Conservation (phyloP, 2,113 vertebrate species). For the Ciconia stormi region DNA sequence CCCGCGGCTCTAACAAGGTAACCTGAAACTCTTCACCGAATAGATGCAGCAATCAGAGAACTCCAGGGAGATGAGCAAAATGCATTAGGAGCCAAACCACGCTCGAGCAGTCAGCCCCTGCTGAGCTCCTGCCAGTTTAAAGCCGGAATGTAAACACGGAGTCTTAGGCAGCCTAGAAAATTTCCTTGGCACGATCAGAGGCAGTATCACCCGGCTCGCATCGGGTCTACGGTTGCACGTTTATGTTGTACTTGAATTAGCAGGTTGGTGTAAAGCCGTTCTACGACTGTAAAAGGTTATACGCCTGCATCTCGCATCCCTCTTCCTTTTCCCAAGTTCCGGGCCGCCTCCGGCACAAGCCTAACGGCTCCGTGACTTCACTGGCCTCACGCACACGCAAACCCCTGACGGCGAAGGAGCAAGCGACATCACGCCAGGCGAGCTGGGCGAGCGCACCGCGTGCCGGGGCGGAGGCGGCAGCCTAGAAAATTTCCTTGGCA, state of each 20-base stretch:
- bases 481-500: too few species aligned
- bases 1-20: rapidly evolving
- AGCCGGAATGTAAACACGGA: rapidly evolving
- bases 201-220: rapidly evolving
- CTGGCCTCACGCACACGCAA: rapidly evolving
- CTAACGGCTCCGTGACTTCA: rapidly evolving
- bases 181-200: rapidly evolving
- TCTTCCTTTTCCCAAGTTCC: rapidly evolving
- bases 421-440: rapidly evolving
- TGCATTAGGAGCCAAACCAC: rapidly evolving
- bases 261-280: rapidly evolving
- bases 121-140: background rate
- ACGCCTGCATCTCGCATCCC: rapidly evolving
- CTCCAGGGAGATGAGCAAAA: background rate
- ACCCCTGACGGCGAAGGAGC: rapidly evolving
- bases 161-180: too few species aligned
- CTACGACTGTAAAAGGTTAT: rapidly evolving
- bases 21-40: background rate
- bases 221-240: rapidly evolving
- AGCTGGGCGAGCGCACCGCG: rapidly evolving
- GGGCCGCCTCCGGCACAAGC: rapidly evolving
- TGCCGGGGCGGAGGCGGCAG: background rate
- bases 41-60: rapidly evolving
- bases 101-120: rapidly evolving
- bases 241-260: rapidly evolving